Evolutionary conservation across 2,113 vertebrate genomes (phyloP).

Genomic region (Bostrychus sinensis): DNA sequence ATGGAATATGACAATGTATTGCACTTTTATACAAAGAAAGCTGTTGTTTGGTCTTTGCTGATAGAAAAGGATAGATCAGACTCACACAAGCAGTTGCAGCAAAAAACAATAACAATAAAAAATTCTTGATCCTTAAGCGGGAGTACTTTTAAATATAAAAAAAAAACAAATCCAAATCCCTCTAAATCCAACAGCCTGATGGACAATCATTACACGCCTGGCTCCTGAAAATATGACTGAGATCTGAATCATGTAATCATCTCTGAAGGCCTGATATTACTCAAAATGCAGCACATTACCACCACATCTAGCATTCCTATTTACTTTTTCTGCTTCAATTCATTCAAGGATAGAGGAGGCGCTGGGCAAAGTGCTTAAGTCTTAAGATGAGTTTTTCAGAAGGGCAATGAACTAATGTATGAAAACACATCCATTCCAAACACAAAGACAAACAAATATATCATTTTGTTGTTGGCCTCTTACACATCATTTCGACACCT

Average conservation of each 20-base stretch:
- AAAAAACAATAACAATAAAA: no score
- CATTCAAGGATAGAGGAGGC: constrained; percentile 40
- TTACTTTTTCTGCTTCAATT: constrained; percentile 45
- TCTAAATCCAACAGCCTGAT: constrained; percentile 16
- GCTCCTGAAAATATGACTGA: background rate
- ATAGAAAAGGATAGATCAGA: constrained; percentile 11
- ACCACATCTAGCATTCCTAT: constrained; percentile 14
- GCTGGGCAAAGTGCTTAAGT: constrained; percentile 24
- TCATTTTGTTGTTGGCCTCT: no score
- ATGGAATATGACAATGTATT: background rate
- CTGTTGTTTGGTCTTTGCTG: constrained; percentile 4
- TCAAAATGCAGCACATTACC: constrained; percentile 23
- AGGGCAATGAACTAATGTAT: no score
- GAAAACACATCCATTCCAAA: constrained; percentile 5
- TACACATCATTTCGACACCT: no score
- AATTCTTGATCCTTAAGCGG: no score
- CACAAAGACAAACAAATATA: no score
- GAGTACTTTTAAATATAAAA: no score
- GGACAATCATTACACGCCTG: constrained; percentile 8
- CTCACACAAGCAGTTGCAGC: no score
- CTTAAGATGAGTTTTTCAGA: constrained; percentile 15
- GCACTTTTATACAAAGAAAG: constrained; percentile 30
- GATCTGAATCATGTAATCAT: constrained; percentile 32
- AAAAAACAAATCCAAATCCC: constrained; percentile 5
- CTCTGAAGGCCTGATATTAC: constrained; percentile 25